Conservation (phyloP, 2,113 vertebrate species). For the Cyanoramphus novaezelandiae region DNA sequence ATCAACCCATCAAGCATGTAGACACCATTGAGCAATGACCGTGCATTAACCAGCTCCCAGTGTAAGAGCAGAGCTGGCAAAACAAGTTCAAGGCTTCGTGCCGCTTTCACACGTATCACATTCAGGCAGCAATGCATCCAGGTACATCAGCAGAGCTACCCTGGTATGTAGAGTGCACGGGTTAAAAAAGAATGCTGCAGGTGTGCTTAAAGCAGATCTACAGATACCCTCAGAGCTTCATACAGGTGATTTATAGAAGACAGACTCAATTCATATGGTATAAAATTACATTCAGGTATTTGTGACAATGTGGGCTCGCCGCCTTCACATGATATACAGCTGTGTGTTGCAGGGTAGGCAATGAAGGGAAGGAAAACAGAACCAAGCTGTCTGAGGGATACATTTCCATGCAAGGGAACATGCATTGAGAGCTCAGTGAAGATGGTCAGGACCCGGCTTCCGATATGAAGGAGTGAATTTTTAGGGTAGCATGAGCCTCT, state of each 20-base stretch:
- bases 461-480: neutral
- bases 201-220: neutral
- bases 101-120: neutral
- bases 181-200: neutral
- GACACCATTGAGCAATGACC: neutral
- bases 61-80: conserved; percentile 20
- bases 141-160: neutral
- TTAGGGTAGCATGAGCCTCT: neutral
- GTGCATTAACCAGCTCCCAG: neutral
- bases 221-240: neutral
- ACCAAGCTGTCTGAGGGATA: neutral
- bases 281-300: neutral
- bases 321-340: neutral
- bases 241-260: neutral
- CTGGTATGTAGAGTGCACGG: rapidly evolving
- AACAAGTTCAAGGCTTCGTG: neutral
- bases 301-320: neutral
- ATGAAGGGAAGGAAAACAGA: neutral
- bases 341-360: neutral
- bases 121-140: neutral
- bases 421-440: neutral
- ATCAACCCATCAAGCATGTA: rapidly evolving
- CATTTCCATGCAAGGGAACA: neutral
- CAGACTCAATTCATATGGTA: neutral
- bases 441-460: neutral